Base-by-base conservation (phyloP, 2,113 vertebrate genomes). In the Callopanchax toddi region DNA sequence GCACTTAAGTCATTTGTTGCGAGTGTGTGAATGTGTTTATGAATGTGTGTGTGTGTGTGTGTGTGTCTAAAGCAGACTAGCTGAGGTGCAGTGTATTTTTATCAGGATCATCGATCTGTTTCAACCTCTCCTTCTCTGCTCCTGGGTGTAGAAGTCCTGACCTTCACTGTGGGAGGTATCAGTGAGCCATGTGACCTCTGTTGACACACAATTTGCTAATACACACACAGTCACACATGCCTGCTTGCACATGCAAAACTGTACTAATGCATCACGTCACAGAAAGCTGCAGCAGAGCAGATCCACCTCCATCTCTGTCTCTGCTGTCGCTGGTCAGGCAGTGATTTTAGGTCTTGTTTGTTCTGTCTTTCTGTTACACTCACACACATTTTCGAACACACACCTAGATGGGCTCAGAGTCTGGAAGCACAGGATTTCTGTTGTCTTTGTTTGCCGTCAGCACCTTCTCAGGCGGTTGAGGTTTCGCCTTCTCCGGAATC, bases 381-480 rank as follows among this genome's bases (percentile, higher is more conserved):
- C 23, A 36, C 54, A 50, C 51, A 50, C 18, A 51, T 22, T 45
- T 43, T 51, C 36, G 68, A 37, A 58, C 17, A 13, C n/a, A 62
- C 20, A 23, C 50, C 43, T 15, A 12, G 15, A 57, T 21, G 21
- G 44, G 65, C 68, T 70, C 48, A 49, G 67, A 54, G 69, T 62
- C 72, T 71, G 46, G 43, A 69, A 83, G 91, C 82, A 78, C 80
- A 87, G 82, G 83, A 87, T 79, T 87, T 83, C 77, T 79, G 78
- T 86, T 75, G 82, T 86, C 80, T 86, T 89, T 76, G 73, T 82
- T 90, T 90, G 86, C 89, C 87, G 85, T 93, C 91, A 90, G 93
- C 91, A 89, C 83, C 90, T 91, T 92, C 89, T 92, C 87, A 82
- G 79, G 82, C 65, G 87, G 88, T 89, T 72, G 86, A 56, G 72